Conservation (phyloP, 2,888 invertebrate genomes). For the Mesorhabditis sp. region DNA sequence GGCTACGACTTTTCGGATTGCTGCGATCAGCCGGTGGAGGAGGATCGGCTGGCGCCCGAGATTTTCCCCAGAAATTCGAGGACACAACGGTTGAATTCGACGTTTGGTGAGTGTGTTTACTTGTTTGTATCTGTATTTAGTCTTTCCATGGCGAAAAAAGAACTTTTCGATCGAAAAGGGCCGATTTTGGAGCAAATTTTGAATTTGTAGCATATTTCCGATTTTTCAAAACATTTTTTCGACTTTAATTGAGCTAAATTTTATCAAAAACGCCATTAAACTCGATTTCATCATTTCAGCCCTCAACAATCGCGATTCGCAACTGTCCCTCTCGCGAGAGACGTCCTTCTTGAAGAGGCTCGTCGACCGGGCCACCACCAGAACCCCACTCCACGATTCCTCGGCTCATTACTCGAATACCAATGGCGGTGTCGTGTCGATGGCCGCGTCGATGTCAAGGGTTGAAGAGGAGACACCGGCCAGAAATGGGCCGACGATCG, state of each 20-base stretch:
- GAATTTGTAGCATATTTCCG: background rate
- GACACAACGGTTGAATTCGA: slow-evolving; percentile 7
- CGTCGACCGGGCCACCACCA: slow-evolving; percentile 18
- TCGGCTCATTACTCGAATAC: background rate
- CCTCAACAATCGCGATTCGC: slow-evolving; percentile 25
- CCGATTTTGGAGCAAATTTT: background rate
- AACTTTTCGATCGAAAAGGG: background rate
- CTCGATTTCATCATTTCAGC: slow-evolving; percentile 15
- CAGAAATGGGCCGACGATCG: slow-evolving; percentile 10
- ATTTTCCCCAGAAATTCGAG: slow-evolving; percentile 42
- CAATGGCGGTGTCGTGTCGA: slow-evolving; percentile 21
- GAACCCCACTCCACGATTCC: background rate
- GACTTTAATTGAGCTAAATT: background rate
- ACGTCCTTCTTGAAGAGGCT: slow-evolving; percentile 26
- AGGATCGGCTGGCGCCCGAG: slow-evolving; percentile 27
- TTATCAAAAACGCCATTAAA: background rate
- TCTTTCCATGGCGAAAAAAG: no score
- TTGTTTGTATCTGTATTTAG: slow-evolving; percentile 9
- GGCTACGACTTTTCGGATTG: slow-evolving; percentile 36
- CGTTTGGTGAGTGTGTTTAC: slow-evolving; percentile 9
- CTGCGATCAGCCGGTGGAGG: slow-evolving; percentile 13
- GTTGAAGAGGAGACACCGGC: slow-evolving; percentile 27
- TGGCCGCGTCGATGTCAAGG: slow-evolving; percentile 26
- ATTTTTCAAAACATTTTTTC: no score
- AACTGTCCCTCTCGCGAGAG: slow-evolving; percentile 20